Base-by-base conservation (phyloP, 53 echinoderm and acorn worm species). In the Arbacia lixula region DNA sequence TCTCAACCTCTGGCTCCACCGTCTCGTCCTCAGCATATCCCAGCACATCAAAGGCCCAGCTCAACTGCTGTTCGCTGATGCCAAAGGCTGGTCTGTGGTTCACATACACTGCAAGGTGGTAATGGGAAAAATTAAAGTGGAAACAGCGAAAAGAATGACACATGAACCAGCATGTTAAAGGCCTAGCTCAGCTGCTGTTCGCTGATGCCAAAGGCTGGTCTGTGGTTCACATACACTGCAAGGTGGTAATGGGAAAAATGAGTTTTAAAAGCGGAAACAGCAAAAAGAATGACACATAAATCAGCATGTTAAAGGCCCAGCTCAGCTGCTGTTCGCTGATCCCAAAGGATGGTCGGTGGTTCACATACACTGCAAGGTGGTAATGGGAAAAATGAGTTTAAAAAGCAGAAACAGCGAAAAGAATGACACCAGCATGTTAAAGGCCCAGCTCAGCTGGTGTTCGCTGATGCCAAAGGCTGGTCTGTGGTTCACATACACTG, bases 81-180 rank as follows among this genome's bases (percentile, higher is more conserved):
- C 99, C 99, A 85, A 99, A 99, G 9, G 99, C 99, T 68, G 99
- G 99, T 41, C 99, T 90, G 60, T 99, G 99, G 53, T 99, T 99
- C 68, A 99, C 99, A 72, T 99, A 99, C 72, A 99, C 99, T 99
- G 67, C 4, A 20, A 1, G 51, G 25, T n/a, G n/a, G n/a, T n/a
- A n/a, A n/a, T n/a, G n/a, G n/a, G n/a, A n/a, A n/a, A n/a, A n/a
- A n/a, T n/a, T n/a, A n/a, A n/a, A n/a, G n/a, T 62, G 31, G 63
- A 62, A 33, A 62, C 1, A 62, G 12, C 50, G 19, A 50, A 50
- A 50, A 12, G 19, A 50, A n/a, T n/a, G n/a, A n/a, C n/a, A n/a
- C 88, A 5, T 90, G 43, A 12, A 92, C 95, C 6, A 95, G 74
- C 11, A 95, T 87, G 28, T 95, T 88, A 95, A 95, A 95, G 2